A percentile compares a stretch with the other conserved stretches of the same genome.
These are phyloP conservation scores for Macrotus californicus DNA, from an alignment of 2,113 vertebrate species.

Conservation along the genomic window DNA sequence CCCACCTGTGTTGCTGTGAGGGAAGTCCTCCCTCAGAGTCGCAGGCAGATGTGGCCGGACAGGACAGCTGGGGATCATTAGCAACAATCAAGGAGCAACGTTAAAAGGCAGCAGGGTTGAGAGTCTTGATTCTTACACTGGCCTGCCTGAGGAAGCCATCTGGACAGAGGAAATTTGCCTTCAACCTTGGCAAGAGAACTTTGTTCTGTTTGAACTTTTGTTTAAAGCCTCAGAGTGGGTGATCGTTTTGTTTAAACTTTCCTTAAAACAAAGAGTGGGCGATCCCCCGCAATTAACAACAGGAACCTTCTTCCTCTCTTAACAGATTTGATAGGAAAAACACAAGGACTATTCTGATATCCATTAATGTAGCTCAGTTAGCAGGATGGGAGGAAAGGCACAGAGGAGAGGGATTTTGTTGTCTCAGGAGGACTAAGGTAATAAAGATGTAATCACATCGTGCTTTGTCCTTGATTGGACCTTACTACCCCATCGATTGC, in stretches of 20 bases:
- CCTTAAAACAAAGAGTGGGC: constrained; percentile 76
- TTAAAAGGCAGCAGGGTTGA: constrained; percentile 66
- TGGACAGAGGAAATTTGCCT: constrained; percentile 74
- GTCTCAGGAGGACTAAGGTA: not conserved
- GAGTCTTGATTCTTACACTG: constrained; percentile 48
- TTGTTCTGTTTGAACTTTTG: constrained; percentile 76
- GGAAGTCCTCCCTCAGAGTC: not conserved
- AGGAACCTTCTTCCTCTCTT: constrained; percentile 63
- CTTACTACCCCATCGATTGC: not conserved
- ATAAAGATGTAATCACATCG: not conserved
- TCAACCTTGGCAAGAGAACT: constrained; percentile 73
- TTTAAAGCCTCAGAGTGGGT: constrained; percentile 75
- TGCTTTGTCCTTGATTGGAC: not conserved
- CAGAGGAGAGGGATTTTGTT: not conserved
- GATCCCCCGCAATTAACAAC: constrained; percentile 70
- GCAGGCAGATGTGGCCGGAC: constrained; percentile 58
- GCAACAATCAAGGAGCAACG: constrained; percentile 62
- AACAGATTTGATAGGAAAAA: constrained; percentile 56
- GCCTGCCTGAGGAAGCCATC: constrained; percentile 72
- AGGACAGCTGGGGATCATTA: constrained; percentile 74
- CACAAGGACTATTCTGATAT: constrained; percentile 33
- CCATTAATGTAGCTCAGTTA: not conserved
- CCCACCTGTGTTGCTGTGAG: constrained; percentile 25
- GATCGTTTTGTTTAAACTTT: constrained; percentile 77
- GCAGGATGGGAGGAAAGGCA: not conserved